phyloP scores from a whole-genome alignment of 30 jellyfish, hydroid and myxozoan genomes.

The Morbakka virulenta region DNA sequence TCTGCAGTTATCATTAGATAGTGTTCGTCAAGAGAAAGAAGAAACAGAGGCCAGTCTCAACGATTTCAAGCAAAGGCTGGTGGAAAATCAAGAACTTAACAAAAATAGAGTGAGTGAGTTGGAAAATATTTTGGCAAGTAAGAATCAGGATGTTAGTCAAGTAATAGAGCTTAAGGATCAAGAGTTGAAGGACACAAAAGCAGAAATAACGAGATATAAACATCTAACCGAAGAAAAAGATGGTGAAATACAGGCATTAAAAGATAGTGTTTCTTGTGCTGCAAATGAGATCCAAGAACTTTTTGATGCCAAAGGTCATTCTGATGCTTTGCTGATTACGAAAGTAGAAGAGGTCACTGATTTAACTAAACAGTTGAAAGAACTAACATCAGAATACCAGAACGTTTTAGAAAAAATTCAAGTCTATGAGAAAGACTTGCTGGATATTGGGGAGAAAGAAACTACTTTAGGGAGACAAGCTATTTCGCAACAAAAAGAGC shows the following conservation, averaged over 20 bases:
- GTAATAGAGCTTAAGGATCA: background rate
- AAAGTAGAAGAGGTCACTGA: conserved; percentile 43
- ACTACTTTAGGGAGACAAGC: background rate
- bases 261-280: conserved; percentile 24
- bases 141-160: background rate
- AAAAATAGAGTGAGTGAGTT: conserved; percentile 19
- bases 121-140: background rate
- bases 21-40: background rate
- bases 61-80: background rate
- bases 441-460: background rate
- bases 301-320: background rate
- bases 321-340: conserved; percentile 42
- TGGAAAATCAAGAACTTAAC: conserved; percentile 1
- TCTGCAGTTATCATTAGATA: background rate
- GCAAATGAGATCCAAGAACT: conserved; percentile 41
- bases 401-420: background rate
- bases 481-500: conserved; percentile 6
- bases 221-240: conserved; percentile 31
- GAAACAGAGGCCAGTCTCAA: background rate
- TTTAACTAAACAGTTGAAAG: conserved; percentile 1
- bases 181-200: conserved; percentile 33
- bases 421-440: background rate
- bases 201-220: conserved; percentile 33
- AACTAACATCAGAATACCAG: background rate
- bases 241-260: conserved; percentile 23